Conservation (phyloP, 2,888 invertebrate genomes). For the Xestobium rufovillosum region DNA sequence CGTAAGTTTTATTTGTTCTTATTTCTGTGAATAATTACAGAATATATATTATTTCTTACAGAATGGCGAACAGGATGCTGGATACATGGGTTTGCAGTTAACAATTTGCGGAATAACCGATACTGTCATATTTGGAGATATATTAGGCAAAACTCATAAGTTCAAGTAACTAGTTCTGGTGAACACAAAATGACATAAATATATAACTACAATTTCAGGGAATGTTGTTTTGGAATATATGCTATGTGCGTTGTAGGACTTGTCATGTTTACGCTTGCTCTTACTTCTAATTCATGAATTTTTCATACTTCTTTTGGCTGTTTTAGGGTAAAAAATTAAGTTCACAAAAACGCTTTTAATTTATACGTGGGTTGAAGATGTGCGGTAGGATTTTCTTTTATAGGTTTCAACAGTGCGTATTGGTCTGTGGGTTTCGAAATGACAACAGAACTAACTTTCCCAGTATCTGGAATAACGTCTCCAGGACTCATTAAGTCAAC, state of each 20-base stretch:
- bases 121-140: slow-evolving; percentile 79
- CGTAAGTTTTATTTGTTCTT: slow-evolving; percentile 45
- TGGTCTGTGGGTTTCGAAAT: slow-evolving; percentile 31
- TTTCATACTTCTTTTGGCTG: slow-evolving; percentile 26
- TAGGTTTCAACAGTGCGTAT: slow-evolving; percentile 26
- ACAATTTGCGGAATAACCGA: slow-evolving; percentile 90
- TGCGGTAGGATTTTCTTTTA: too few relatives aligned
- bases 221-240: too few relatives aligned
- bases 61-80: slow-evolving; percentile 67
- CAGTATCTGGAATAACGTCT: slow-evolving; percentile 30
- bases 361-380: too few relatives aligned
- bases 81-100: slow-evolving; percentile 81
- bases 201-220: too few relatives aligned
- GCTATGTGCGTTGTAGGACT: too few relatives aligned
- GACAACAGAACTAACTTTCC: slow-evolving; percentile 31
- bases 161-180: slow-evolving; percentile 87
- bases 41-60: slow-evolving; percentile 18
- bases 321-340: slow-evolving; percentile 26
- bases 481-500: slow-evolving; percentile 29
- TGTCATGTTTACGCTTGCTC: slow-evolving; percentile 25
- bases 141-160: slow-evolving; percentile 85
- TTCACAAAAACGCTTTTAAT: too few relatives aligned
- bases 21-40: background rate
- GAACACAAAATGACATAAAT: too few relatives aligned
- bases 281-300: slow-evolving; percentile 26